These are phyloP conservation scores for Wasmannia auropunctata DNA, from an alignment of 1,140 invertebrate species.

Conservation along the genomic window DNA sequence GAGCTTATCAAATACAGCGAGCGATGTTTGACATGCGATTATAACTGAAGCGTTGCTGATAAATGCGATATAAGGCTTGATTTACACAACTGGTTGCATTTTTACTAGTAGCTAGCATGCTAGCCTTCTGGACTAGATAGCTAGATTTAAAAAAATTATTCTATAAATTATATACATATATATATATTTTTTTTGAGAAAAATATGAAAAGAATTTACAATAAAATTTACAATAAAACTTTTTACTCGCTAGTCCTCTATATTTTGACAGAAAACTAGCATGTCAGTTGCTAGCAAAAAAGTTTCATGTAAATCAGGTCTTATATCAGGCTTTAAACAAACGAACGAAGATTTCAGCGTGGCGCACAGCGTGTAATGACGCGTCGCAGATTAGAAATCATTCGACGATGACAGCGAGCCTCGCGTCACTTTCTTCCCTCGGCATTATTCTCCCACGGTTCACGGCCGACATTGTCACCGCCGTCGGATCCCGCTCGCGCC, in stretches of 20 bases:
- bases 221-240: no score
- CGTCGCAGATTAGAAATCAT: background rate
- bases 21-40: background rate
- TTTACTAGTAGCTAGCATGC: no score
- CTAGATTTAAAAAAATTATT: no score
- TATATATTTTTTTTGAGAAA: no score
- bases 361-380: background rate
- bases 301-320: no score
- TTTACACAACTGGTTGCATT: no score
- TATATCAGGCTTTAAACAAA: background rate
- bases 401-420: background rate
- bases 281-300: no score
- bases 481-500: background rate
- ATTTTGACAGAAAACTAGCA: no score
- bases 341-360: background rate
- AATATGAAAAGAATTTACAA: no score
- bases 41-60: background rate
- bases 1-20: background rate
- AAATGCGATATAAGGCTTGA: background rate
- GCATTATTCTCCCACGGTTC: conserved; percentile 33
- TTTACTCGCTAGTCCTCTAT: no score
- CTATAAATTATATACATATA: no score
- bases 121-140: no score
- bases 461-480: background rate
- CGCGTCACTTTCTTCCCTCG: background rate